Percentiles rank a stretch among this genome's conserved stretches.
Evolutionary conservation across 1,140 invertebrate species (phyloP).

Genomic region (Trichonephila inaurata): DNA sequence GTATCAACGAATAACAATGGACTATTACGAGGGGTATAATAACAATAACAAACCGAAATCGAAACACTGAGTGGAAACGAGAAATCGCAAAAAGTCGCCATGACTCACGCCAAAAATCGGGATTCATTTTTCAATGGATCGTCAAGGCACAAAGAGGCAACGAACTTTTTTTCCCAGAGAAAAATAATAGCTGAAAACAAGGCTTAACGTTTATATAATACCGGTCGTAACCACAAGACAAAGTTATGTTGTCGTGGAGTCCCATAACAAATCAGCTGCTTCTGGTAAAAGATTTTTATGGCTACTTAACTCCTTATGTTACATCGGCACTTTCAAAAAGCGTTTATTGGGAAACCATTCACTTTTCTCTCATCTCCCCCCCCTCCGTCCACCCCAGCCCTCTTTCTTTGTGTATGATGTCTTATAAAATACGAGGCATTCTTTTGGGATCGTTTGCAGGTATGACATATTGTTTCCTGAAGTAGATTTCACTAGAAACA

Average conservation of each 20-base stretch:
- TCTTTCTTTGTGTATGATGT: neutral
- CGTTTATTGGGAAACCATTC: conserved; percentile 39
- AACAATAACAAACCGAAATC: neutral
- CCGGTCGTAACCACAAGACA: conserved; percentile 15
- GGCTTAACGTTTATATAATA: conserved; percentile 3
- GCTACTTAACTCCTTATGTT: conserved; percentile 30
- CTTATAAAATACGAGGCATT: conserved; percentile 37
- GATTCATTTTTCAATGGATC: neutral
- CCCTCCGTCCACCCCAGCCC: too few relatives aligned
- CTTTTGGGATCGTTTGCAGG: conserved; percentile 22
- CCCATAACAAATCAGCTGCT: conserved; percentile 18
- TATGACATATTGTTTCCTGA: conserved; percentile 46
- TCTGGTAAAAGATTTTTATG: conserved; percentile 40
- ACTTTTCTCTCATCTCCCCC: neutral
- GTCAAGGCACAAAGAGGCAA: neutral
- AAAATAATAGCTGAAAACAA: conserved; percentile 10
- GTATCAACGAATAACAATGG: neutral
- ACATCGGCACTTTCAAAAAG: conserved; percentile 26
- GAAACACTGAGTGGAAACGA: too few relatives aligned
- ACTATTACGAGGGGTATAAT: neutral
- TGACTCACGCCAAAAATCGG: neutral
- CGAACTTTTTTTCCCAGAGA: conserved; percentile 4
- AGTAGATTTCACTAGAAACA: conserved; percentile 36
- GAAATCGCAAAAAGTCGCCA: neutral
- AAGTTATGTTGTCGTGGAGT: conserved; percentile 29